A percentile compares a stretch with the other conserved stretches of the same genome.
phyloP scores from a whole-genome alignment of 2,797 vertebrate genomes.

The Crocidura indochinensis region DNA sequence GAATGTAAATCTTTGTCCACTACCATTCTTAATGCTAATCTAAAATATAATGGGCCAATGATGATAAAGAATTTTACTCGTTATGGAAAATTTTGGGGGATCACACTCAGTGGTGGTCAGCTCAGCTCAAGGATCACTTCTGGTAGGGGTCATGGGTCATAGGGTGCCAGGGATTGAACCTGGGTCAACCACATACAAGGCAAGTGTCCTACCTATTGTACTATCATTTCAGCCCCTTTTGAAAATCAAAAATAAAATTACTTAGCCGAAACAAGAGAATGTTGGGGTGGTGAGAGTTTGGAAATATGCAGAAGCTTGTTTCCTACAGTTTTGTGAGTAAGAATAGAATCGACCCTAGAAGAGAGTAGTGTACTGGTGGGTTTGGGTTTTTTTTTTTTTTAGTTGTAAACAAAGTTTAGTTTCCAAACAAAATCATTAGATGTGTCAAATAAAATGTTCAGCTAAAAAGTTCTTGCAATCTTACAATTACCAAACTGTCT shows the following conservation, averaged over 20 bases:
- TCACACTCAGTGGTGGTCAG: too few relatives aligned
- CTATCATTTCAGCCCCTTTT: not conserved
- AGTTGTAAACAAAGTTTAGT: not conserved
- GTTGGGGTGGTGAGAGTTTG: not conserved
- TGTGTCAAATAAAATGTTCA: slow-evolving; percentile 63
- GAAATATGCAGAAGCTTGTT: slow-evolving; percentile 34
- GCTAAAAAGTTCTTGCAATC: slow-evolving; percentile 72
- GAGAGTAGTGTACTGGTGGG: not conserved
- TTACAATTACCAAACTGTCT: slow-evolving; percentile 76
- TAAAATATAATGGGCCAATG: slow-evolving; percentile 58
- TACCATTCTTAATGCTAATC: slow-evolving; percentile 47
- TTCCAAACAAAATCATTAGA: slow-evolving; percentile 62
- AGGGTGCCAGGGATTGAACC: not conserved
- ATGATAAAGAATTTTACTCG: slow-evolving; percentile 1
- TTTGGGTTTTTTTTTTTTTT: not conserved
- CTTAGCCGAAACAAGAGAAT: not conserved
- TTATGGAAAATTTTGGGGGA: slow-evolving; percentile 13
- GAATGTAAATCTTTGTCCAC: slow-evolving; percentile 51
- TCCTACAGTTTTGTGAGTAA: slow-evolving; percentile 49
- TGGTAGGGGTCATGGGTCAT: not conserved
- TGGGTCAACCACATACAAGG: not conserved
- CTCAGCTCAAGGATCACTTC: not conserved
- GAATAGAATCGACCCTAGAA: slow-evolving; percentile 62
- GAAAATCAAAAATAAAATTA: slow-evolving; percentile 29
- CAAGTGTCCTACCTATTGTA: not conserved